These are phyloP conservation scores for Camponotus vicinus DNA, from an alignment of 1,140 invertebrate species.

Conservation along the genomic window DNA sequence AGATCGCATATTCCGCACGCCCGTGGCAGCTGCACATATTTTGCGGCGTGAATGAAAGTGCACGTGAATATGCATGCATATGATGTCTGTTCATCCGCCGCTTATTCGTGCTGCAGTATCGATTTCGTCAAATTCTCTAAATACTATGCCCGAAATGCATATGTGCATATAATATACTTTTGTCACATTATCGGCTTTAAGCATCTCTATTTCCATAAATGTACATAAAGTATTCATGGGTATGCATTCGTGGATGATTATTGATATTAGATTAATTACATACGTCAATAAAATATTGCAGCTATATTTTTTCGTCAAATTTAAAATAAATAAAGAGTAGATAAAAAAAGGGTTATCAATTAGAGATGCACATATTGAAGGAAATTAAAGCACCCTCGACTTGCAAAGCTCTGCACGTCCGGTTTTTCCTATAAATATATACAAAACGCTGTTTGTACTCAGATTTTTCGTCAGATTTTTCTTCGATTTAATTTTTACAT, in stretches of 20 bases:
- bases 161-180: constrained; percentile 18
- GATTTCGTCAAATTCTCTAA: constrained; percentile 50
- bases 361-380: background rate
- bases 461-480: background rate
- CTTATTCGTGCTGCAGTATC: constrained; percentile 52
- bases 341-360: too few relatives aligned
- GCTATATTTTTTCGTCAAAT: background rate
- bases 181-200: background rate
- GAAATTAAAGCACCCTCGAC: background rate
- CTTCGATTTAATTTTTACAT: constrained; percentile 13
- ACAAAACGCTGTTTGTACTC: background rate
- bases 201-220: background rate
- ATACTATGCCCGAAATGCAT: constrained; percentile 16
- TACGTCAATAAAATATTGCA: background rate
- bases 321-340: background rate
- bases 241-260: background rate
- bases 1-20: constrained; percentile 41
- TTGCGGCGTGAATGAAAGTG: constrained; percentile 48
- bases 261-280: constrained; percentile 6
- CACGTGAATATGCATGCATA: constrained; percentile 56
- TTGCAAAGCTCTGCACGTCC: background rate
- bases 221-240: background rate
- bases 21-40: constrained; percentile 43
- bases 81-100: constrained; percentile 50
- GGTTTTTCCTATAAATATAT: background rate